Conservation (phyloP, 1,140 invertebrate species). For the Ephestia elutella region DNA sequence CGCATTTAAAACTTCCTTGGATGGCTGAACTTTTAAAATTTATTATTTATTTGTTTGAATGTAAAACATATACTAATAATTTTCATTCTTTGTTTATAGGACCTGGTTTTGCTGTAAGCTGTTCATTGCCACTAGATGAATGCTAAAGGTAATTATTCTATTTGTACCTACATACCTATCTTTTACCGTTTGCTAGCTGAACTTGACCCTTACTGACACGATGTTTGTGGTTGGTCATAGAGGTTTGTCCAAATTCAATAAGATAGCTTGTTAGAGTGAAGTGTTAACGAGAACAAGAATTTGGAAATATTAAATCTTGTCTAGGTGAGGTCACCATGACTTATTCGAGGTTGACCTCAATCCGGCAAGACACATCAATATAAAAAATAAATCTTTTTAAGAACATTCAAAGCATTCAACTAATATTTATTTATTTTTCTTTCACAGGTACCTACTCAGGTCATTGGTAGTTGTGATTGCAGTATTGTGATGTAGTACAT, state of each 20-base stretch:
- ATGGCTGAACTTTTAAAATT: slow-evolving; percentile 51
- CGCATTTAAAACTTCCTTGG: slow-evolving; percentile 72
- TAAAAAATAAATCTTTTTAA: not conserved
- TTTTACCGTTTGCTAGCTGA: too few species aligned
- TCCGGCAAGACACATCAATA: slow-evolving; percentile 52
- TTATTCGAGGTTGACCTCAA: slow-evolving; percentile 60
- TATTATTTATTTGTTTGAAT: not conserved
- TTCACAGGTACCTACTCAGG: too few species aligned
- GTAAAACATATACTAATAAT: too few species aligned
- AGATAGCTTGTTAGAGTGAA: slow-evolving; percentile 8
- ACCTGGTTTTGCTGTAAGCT: too few species aligned
- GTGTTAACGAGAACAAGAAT: slow-evolving; percentile 50
- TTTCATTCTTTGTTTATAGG: not conserved
- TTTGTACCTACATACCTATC: too few species aligned
- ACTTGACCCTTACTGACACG: too few species aligned
- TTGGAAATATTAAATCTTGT: slow-evolving; percentile 59
- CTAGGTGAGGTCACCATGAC: slow-evolving; percentile 68
- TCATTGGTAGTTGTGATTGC: too few species aligned
- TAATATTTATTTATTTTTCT: slow-evolving; percentile 11
- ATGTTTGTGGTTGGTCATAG: too few species aligned
- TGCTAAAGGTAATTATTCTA: slow-evolving; percentile 17
- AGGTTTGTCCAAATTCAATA: not conserved
- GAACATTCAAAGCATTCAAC: too few species aligned
- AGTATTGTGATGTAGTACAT: too few species aligned
- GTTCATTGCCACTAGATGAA: too few species aligned